These are phyloP conservation scores for Plutomurus gul DNA, from an alignment of 1,140 invertebrate species.

Conservation along the genomic window DNA sequence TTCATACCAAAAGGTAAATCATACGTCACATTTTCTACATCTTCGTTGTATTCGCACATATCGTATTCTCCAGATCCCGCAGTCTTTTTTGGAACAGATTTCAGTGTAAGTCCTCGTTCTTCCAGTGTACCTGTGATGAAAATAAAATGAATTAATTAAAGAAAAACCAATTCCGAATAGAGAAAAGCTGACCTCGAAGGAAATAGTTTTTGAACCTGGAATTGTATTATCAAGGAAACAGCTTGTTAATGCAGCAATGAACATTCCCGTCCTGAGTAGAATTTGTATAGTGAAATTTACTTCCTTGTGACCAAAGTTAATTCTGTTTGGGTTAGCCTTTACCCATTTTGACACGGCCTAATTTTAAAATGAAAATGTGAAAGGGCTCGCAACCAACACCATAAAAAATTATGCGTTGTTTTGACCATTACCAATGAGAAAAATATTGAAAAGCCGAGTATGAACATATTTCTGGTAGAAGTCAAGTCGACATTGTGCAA, in stretches of 20 bases:
- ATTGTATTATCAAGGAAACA: slow-evolving; percentile 83
- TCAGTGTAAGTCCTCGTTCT: slow-evolving; percentile 67
- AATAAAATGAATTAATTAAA: not conserved
- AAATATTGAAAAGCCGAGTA: slow-evolving; percentile 41
- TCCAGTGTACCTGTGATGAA: slow-evolving; percentile 54
- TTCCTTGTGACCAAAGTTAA: slow-evolving; percentile 70
- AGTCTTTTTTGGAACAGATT: too few species aligned
- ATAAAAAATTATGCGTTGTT: too few species aligned
- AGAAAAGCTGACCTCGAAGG: too few species aligned
- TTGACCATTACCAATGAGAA: slow-evolving; percentile 42
- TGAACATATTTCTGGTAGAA: slow-evolving; percentile 45
- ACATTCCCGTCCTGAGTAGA: slow-evolving; percentile 79
- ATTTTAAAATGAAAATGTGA: slow-evolving; percentile 8
- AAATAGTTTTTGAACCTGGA: too few species aligned
- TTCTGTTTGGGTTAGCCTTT: slow-evolving; percentile 66
- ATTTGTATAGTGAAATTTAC: slow-evolving; percentile 76
- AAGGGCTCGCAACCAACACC: too few species aligned
- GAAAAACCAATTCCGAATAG: too few species aligned
- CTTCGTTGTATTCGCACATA: slow-evolving; percentile 54
- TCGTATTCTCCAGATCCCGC: slow-evolving; percentile 55
- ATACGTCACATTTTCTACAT: not conserved
- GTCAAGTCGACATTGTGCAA: slow-evolving; percentile 32
- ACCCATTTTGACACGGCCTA: slow-evolving; percentile 76
- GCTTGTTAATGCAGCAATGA: slow-evolving; percentile 77
- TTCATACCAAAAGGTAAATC: slow-evolving; percentile 40